These are phyloP conservation scores for Liposcelis brunnea DNA, from an alignment of 2,888 invertebrate species.

Conservation along the genomic window DNA sequence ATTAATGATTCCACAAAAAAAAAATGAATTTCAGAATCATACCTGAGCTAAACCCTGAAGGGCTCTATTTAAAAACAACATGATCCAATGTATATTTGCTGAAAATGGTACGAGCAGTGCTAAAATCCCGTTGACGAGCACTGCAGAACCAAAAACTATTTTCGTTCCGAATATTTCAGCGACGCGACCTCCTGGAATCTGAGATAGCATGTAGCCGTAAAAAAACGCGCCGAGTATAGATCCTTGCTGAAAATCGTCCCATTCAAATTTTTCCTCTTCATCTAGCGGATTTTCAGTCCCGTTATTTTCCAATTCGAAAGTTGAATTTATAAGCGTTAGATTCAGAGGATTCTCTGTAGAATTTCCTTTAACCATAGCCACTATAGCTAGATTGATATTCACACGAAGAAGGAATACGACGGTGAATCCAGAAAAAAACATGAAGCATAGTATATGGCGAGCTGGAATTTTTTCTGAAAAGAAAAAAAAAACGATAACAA, in stretches of 20 bases:
- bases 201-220: conserved; percentile 28
- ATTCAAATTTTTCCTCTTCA: conserved; percentile 17
- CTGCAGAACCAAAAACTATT: conserved; percentile 26
- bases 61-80: conserved; percentile 25
- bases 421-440: conserved; percentile 19
- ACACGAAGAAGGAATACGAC: conserved; percentile 19
- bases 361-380: conserved; percentile 18
- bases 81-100: conserved; percentile 22
- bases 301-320: no score
- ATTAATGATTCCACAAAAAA: no score
- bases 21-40: no score
- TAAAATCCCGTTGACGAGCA: conserved; percentile 25
- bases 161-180: conserved; percentile 26
- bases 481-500: no score
- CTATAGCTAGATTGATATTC: conserved; percentile 20
- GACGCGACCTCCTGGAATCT: conserved; percentile 25
- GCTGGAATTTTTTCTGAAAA: conserved; percentile 14
- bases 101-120: conserved; percentile 26
- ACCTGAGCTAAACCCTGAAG: conserved; percentile 28
- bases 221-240: conserved; percentile 27
- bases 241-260: conserved; percentile 23
- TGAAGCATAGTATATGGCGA: conserved; percentile 15
- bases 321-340: no score
- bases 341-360: no score
- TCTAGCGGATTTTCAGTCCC: no score